Conservation (phyloP, 2,888 invertebrate genomes). For the Watsonalla cultraria region DNA sequence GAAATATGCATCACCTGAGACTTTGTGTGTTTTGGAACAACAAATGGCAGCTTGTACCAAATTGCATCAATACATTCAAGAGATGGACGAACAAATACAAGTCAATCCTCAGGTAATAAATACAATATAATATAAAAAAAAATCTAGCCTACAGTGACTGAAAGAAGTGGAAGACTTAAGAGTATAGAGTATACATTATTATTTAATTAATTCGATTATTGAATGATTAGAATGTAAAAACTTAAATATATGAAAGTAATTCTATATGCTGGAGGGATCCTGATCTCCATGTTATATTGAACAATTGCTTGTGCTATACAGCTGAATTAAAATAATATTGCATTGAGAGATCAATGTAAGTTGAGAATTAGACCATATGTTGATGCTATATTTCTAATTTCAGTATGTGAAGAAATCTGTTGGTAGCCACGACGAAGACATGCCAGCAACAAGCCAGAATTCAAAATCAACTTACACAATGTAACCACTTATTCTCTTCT, state of each 20-base stretch:
- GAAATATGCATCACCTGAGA: slow-evolving; percentile 93
- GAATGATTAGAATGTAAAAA: too few relatives aligned
- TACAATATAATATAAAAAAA: neutral
- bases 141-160: neutral
- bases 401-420: slow-evolving; percentile 82
- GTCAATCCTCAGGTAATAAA: slow-evolving; percentile 89
- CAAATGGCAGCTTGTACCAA: slow-evolving; percentile 92
- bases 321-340: too few relatives aligned
- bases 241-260: too few relatives aligned
- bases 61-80: slow-evolving; percentile 91
- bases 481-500: slow-evolving; percentile 35
- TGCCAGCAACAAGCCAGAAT: slow-evolving; percentile 67
- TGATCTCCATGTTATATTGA: too few relatives aligned
- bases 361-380: too few relatives aligned
- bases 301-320: too few relatives aligned
- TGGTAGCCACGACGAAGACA: slow-evolving; percentile 80
- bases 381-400: slow-evolving; percentile 16
- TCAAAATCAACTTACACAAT: slow-evolving; percentile 69
- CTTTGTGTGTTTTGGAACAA: slow-evolving; percentile 91
- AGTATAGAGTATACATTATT: too few relatives aligned
- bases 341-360: too few relatives aligned
- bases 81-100: slow-evolving; percentile 97
- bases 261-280: too few relatives aligned
- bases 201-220: too few relatives aligned
- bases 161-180: too few relatives aligned